Percentiles rank a stretch among this genome's conserved stretches.
Conservation (phyloP, 1,140 invertebrate genomes). For the Patella vulgata region DNA sequence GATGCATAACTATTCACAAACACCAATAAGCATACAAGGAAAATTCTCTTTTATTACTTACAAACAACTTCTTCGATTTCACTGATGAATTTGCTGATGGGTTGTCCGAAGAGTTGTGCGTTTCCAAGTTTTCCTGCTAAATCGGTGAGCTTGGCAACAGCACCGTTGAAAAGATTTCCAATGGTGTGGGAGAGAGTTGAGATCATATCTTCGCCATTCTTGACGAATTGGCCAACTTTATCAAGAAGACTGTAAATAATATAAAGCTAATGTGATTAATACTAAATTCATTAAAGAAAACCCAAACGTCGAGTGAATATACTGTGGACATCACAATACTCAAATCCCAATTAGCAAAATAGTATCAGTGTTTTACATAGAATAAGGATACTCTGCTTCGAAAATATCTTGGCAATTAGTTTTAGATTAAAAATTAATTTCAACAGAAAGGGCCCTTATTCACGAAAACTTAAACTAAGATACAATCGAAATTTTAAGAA, state of each 20-base stretch:
- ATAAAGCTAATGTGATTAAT: too few species aligned
- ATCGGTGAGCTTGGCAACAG: constrained; percentile 1
- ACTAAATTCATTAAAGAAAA: too few species aligned
- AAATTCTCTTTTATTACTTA: not conserved
- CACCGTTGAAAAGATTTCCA: not conserved
- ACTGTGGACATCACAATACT: too few species aligned
- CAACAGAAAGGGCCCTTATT: too few species aligned
- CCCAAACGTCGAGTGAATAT: too few species aligned
- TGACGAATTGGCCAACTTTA: not conserved
- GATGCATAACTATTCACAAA: not conserved
- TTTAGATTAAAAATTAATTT: too few species aligned
- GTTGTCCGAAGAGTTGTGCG: not conserved
- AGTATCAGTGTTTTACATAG: too few species aligned
- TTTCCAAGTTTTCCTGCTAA: not conserved
- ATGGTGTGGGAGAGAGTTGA: not conserved
- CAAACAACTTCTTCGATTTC: constrained; percentile 10
- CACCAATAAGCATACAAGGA: not conserved
- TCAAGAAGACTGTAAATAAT: not conserved
- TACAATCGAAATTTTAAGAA: too few species aligned
- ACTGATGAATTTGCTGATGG: constrained; percentile 1
- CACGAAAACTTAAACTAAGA: too few species aligned
- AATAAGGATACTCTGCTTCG: too few species aligned
- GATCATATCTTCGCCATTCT: not conserved
- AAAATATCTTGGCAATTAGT: too few species aligned
- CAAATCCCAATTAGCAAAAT: too few species aligned